Base-by-base conservation (phyloP, 2,888 invertebrate genomes). In the Zele albiditarsus region DNA sequence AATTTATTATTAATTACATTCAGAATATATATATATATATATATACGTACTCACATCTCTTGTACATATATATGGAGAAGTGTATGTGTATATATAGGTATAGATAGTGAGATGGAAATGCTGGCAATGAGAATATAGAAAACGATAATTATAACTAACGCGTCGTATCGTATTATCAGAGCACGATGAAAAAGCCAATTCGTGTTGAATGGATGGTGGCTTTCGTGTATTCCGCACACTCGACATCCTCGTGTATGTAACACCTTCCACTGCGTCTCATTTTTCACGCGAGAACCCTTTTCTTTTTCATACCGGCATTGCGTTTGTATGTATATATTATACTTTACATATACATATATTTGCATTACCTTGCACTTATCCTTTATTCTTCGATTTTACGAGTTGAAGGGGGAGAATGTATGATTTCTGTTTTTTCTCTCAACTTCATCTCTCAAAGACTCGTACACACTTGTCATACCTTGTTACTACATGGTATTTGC, bases 401-500 rank as follows among this genome's bases (percentile, higher is more conserved):
- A 69, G 69, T 33, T 57, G 53, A 27, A 31, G 12, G 49, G 46
- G 23, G 57, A 25, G 16, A 49, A 28, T 53, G 23, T 25, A 20
- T 38, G 38, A 14, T 20, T 38, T 10, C 66, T 31, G 10, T 60
- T 42, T 76, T 33, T 31, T 46, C 27, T 38, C 65, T 46, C 70
- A 67, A 69, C 68, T 75, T 60, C 69, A 49, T 46, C 27, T 65
- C 33, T 53, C 33, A 82, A 83, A 77, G 79, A 53, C 49, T 53
- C n/a, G 20, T 53, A 23, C 57, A 74, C 63, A 72, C 80, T 70
- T 84, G 88, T 89, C 89, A 88, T 82, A 83, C 88, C 87, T 87
- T 87, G 88, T 89, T 89, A 89, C 88, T 82, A 83, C 86, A 87
- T 86, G 87, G 88, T 89, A 88, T 85, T 86, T 84, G 87, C 88